Percentiles rank a stretch among this genome's conserved stretches.
These are phyloP conservation scores for Scomber japonicus DNA, from an alignment of 2,113 vertebrate genomes.

Conservation along the genomic window DNA sequence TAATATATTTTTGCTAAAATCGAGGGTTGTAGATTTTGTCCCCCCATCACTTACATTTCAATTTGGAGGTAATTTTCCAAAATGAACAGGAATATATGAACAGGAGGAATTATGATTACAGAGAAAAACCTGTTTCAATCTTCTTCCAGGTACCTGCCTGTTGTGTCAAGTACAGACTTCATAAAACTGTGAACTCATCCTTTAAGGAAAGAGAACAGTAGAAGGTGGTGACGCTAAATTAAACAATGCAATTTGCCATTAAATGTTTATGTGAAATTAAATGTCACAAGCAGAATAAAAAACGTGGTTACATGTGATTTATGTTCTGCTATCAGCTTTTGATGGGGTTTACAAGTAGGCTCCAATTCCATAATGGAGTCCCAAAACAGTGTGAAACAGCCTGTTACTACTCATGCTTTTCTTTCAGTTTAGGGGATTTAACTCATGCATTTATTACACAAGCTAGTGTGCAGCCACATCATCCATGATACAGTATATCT, in stretches of 20 bases:
- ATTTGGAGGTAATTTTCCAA: too few relatives aligned
- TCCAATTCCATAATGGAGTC: background rate
- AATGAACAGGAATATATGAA: too few relatives aligned
- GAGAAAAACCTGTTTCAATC: too few relatives aligned
- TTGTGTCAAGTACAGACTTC: too few relatives aligned
- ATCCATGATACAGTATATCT: background rate
- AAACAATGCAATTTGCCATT: slow-evolving; percentile 9
- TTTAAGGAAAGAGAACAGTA: background rate
- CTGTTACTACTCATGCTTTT: background rate
- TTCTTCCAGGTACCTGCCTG: too few relatives aligned
- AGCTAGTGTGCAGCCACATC: slow-evolving; percentile 7
- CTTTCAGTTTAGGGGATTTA: background rate
- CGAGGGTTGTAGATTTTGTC: too few relatives aligned
- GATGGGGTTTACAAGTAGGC: background rate
- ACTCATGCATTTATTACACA: background rate
- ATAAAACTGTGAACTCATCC: too few relatives aligned
- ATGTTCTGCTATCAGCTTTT: background rate
- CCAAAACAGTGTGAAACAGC: background rate
- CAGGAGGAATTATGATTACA: too few relatives aligned
- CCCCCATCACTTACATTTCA: too few relatives aligned
- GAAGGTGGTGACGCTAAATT: slow-evolving; percentile 1
- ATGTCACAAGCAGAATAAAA: background rate
- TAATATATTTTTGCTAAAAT: too few relatives aligned
- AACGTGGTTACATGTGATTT: background rate
- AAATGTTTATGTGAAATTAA: slow-evolving; percentile 11